Conservation (phyloP, 2,888 invertebrate species). For the Drosophila nigricruria region DNA sequence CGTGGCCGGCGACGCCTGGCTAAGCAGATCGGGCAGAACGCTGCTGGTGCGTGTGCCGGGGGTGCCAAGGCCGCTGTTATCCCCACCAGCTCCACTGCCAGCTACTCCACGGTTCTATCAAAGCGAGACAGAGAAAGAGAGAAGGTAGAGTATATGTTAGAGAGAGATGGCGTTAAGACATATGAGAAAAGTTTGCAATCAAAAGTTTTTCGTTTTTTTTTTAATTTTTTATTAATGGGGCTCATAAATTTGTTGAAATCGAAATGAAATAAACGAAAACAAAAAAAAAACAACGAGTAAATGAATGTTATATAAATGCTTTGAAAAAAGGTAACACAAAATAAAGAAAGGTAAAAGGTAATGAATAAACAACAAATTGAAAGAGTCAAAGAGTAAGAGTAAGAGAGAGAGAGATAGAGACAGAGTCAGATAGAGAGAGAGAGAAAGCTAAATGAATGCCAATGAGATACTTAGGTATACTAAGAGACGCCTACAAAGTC, state of each 20-base stretch:
- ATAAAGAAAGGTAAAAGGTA: conserved; percentile 35
- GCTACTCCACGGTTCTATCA: conserved; percentile 60
- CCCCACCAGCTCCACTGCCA: conserved; percentile 53
- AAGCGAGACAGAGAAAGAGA: conserved; percentile 13
- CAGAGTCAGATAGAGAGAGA: conserved; percentile 16
- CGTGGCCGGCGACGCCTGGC: conserved; percentile 94
- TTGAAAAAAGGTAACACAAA: conserved; percentile 50
- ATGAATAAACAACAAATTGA: conserved; percentile 54
- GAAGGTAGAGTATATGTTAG: conserved; percentile 10
- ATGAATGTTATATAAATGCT: conserved; percentile 61
- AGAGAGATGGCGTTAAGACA: conserved; percentile 6
- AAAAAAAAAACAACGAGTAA: conserved; percentile 48
- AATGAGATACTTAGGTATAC: conserved; percentile 74
- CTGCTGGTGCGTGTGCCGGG: conserved; percentile 93
- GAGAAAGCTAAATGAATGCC: conserved; percentile 71
- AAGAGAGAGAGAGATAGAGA: conserved; percentile 10
- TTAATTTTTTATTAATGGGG: conserved; percentile 19
- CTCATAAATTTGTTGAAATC: conserved; percentile 44
- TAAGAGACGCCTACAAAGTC: conserved; percentile 28
- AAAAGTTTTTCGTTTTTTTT: conserved; percentile 26
- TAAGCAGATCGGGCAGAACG: conserved; percentile 97
- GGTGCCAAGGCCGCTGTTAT: conserved; percentile 87
- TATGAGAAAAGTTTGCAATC: conserved; percentile 34
- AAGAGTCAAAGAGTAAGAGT: conserved; percentile 29
- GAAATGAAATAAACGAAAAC: conserved; percentile 37